Percentiles rank a stretch among this genome's conserved stretches.
Evolutionary conservation across 2,797 vertebrate genomes (phyloP).

Genomic region (Gouania willdenowi): DNA sequence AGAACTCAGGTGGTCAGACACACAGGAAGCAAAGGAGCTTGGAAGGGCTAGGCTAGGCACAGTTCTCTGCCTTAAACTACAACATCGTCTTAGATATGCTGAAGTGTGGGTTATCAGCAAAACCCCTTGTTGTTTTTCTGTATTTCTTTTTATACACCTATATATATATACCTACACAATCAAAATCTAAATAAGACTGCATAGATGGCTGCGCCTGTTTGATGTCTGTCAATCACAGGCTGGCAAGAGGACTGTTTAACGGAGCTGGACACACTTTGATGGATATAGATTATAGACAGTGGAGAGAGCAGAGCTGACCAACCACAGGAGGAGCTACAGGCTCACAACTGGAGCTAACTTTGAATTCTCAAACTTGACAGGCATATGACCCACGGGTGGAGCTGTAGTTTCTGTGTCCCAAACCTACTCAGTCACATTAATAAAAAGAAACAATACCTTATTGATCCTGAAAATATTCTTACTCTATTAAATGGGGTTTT

Average conservation of each 20-base stretch:
- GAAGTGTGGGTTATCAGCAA: conserved; percentile 4
- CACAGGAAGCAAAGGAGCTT: conserved; percentile 72
- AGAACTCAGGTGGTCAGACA: conserved; percentile 63
- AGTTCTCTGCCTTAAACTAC: conserved; percentile 29
- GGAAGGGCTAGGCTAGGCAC: conserved; percentile 60
- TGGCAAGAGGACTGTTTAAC: conserved; percentile 74
- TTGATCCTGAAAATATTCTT: no score
- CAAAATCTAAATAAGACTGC: conserved; percentile 20
- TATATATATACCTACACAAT: conserved; percentile 12
- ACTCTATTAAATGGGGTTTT: no score
- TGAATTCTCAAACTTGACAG: conserved; percentile 28
- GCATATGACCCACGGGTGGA: conserved; percentile 31
- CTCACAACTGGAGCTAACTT: conserved; percentile 71
- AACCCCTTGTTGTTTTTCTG: background rate
- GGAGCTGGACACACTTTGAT: conserved; percentile 63
- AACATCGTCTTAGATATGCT: conserved; percentile 7
- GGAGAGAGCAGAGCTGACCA: conserved; percentile 54
- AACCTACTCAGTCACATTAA: conserved; percentile 16
- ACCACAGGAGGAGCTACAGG: conserved; percentile 69
- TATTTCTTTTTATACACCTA: conserved; percentile 2
- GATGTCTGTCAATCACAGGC: conserved; percentile 74
- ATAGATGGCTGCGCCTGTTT: no score
- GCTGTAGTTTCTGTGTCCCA: conserved; percentile 5
- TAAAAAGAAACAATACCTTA: no score
- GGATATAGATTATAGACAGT: conserved; percentile 40